These are phyloP conservation scores for Rhagoletis zephyria DNA, from an alignment of 1,140 invertebrate genomes.

Conservation along the genomic window DNA sequence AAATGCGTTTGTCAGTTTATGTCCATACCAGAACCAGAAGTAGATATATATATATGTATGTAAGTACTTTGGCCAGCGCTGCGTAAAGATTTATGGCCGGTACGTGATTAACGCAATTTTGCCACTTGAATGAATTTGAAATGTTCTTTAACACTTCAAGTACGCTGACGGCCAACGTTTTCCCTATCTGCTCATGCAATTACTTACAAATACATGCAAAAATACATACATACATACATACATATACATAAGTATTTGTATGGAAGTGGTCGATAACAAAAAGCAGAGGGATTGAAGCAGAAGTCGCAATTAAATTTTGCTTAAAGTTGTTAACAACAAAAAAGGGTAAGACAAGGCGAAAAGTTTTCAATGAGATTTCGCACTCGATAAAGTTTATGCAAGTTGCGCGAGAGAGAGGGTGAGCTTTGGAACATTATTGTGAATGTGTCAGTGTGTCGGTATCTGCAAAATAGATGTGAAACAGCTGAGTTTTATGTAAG, in stretches of 20 bases:
- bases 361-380: constrained; percentile 45
- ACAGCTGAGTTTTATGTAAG: neutral
- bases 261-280: neutral
- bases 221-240: neutral
- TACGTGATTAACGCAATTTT: constrained; percentile 51
- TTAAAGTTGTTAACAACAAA: constrained; percentile 46
- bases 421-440: neutral
- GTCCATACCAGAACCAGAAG: neutral
- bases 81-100: constrained; percentile 50
- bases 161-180: neutral
- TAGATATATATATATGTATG: no score
- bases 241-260: neutral
- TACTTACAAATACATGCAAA: neutral
- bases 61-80: constrained; percentile 17
- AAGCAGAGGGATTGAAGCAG: constrained; percentile 27
- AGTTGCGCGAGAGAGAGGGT: neutral
- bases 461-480: neutral
- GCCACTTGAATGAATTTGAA: constrained; percentile 50
- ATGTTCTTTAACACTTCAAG: constrained; percentile 33
- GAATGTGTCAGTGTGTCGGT: neutral
- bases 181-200: neutral
- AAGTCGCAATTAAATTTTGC: constrained; percentile 50
- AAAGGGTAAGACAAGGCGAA: neutral
- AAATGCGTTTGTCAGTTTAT: neutral
- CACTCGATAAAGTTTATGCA: constrained; percentile 42